Base-by-base conservation (phyloP, 2,113 vertebrate genomes). In the Todiramphus saurophagus region DNA sequence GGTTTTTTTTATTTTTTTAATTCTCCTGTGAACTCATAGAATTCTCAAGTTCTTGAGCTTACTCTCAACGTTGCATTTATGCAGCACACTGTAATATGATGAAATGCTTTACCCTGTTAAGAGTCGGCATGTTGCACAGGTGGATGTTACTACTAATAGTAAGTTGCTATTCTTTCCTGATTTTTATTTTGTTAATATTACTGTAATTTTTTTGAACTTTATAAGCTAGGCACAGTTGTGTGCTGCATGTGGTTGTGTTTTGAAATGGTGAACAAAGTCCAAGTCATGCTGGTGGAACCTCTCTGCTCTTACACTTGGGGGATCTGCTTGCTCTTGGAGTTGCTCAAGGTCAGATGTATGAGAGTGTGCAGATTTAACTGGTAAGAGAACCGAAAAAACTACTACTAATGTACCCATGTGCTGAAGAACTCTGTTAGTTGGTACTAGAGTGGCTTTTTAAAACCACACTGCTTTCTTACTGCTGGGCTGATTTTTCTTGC, bases 291-390 rank as follows among this genome's bases (percentile, higher is more conserved):
- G 63, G 8, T 60, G 24, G 12, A 55, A 50, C 37, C 3, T 17
- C 10, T 78, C 18, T 76, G 53, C 44, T 51, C 2, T 67, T 78
- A 3, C 20, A 43, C 7, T 1, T 3, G 63, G 33, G 39, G 20
- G 12, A 60, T 2, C 53, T 63, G n/a, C 23, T 51, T 44, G 27
- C 19, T 60, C 16, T 13, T 80, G 33, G 31, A 33, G 6, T 43
- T 77, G n/a, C 46, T 66, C 12, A 0, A 30, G 37, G 27, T 37
- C 23, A 18, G 35, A 9, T 0, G 1, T 37, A 15, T 50, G 15
- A 56, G 15, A 17, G 20, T 10, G 35, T 30, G 13, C 15, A 33
- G 51, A 33, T 51, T 75, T 78, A 66, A 35, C 31, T n/a, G 19
- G 10, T 37, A 15, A 62, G 59, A 62, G 43, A 59, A 48, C 10